Evolutionary conservation across 2,113 vertebrate genomes (phyloP).

Genomic region (Syngnathoides biaculeatus): DNA sequence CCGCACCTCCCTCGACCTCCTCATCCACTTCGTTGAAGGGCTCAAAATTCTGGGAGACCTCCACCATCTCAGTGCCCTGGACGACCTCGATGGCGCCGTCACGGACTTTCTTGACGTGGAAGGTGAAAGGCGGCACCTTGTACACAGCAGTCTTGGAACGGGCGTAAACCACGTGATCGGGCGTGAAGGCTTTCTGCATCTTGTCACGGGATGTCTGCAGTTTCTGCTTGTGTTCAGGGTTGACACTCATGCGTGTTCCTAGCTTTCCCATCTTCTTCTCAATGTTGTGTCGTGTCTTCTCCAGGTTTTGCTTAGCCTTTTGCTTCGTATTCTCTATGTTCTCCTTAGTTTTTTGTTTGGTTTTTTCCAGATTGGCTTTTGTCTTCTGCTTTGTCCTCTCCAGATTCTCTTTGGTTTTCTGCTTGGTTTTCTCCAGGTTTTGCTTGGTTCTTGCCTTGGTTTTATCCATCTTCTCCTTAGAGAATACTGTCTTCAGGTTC

Average conservation of each 20-base stretch:
- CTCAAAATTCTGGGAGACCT: conserved; percentile 74
- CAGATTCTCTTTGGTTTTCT: conserved; percentile 86
- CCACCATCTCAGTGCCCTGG: conserved; percentile 91
- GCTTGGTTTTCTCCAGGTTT: conserved; percentile 85
- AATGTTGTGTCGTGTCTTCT: conserved; percentile 89
- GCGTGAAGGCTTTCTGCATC: conserved; percentile 93
- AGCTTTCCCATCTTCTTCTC: conserved; percentile 97
- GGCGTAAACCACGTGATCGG: conserved; percentile 89
- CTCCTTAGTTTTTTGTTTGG: conserved; percentile 81
- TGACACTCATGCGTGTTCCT: conserved; percentile 87
- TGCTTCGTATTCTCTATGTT: conserved; percentile 89
- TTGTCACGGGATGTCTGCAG: conserved; percentile 88
- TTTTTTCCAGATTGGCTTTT: conserved; percentile 88
- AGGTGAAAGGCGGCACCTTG: conserved; percentile 97
- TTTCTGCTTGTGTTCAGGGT: conserved; percentile 88
- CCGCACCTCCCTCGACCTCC: conserved; percentile 54
- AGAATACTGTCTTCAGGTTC: conserved; percentile 93
- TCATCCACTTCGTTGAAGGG: conserved; percentile 37
- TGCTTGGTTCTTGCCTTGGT: conserved; percentile 84
- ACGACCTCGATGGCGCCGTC: conserved; percentile 85
- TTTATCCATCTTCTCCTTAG: conserved; percentile 88
- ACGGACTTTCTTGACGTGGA: conserved; percentile 93
- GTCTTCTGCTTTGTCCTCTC: conserved; percentile 82
- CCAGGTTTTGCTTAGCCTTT: conserved; percentile 79
- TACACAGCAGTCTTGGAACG: conserved; percentile 89